Percentiles rank a stretch among this genome's conserved stretches.
These are phyloP conservation scores for Perodicticus potto DNA, from an alignment of 2,797 vertebrate species.

Conservation along the genomic window DNA sequence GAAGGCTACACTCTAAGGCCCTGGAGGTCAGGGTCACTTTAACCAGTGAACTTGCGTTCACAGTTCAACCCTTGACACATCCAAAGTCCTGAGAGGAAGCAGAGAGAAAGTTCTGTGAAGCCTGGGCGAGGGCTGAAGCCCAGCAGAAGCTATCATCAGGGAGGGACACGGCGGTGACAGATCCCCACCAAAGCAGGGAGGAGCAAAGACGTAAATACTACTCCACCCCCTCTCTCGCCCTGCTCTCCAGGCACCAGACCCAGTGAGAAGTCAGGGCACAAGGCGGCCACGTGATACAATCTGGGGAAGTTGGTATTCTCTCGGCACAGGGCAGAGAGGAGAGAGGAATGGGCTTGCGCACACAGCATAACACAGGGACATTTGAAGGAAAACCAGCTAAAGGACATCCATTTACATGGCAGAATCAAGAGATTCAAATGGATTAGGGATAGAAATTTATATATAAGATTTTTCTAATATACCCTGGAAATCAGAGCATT, in stretches of 20 bases:
- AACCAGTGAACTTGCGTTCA: not conserved
- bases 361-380: rapidly evolving
- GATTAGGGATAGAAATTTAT: not conserved
- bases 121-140: not conserved
- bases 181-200: not conserved
- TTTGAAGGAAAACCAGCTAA: not conserved
- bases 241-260: not conserved
- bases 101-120: not conserved
- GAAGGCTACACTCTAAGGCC: not conserved
- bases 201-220: not conserved
- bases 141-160: not conserved
- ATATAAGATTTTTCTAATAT: not conserved
- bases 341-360: not conserved
- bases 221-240: not conserved
- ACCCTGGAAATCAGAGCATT: not conserved
- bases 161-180: too few species aligned
- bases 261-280: not conserved
- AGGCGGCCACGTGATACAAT: not conserved
- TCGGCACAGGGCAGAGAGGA: not conserved
- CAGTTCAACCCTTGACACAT: not conserved
- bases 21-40: not conserved
- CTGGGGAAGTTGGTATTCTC: not conserved
- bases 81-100: not conserved
- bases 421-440: not conserved
- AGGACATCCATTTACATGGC: not conserved